Conservation (phyloP, 2,797 vertebrate species). For the Pseudopleuronectes americanus region DNA sequence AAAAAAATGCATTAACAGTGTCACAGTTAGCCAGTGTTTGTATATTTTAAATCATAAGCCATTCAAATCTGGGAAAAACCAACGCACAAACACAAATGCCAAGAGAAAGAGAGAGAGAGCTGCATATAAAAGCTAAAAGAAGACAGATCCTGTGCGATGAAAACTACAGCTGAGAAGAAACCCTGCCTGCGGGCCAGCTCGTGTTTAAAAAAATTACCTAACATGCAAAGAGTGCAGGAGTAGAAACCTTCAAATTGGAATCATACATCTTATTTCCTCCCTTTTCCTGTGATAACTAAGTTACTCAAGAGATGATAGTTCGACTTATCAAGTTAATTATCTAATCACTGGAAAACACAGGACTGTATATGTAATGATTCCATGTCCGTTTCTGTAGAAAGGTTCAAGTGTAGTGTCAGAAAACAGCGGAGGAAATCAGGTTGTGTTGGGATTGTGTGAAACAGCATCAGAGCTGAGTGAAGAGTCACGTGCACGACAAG, state of each 20-base stretch:
- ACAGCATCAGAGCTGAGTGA: slow-evolving; percentile 38
- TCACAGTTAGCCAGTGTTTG: slow-evolving; percentile 84
- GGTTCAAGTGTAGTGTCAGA: slow-evolving; percentile 68
- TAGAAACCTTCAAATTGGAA: too few species aligned
- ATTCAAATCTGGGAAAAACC: slow-evolving; percentile 52
- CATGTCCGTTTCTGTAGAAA: slow-evolving; percentile 15
- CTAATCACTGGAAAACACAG: too few species aligned
- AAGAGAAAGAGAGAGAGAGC: slow-evolving; percentile 62
- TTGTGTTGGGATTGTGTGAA: slow-evolving; percentile 51
- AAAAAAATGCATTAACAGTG: slow-evolving; percentile 80
- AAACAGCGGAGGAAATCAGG: slow-evolving; percentile 28
- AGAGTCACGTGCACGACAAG: slow-evolving; percentile 46
- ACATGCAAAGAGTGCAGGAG: slow-evolving; percentile 69
- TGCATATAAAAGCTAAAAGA: slow-evolving; percentile 73
- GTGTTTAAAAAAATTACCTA: slow-evolving; percentile 53
- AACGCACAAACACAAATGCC: slow-evolving; percentile 71
- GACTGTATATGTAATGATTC: too few species aligned
- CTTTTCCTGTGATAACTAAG: too few species aligned
- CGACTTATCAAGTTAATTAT: too few species aligned
- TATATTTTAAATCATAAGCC: slow-evolving; percentile 78
- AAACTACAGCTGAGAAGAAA: slow-evolving; percentile 79
- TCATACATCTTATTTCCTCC: too few species aligned
- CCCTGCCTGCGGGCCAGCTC: slow-evolving; percentile 93
- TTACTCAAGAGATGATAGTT: too few species aligned
- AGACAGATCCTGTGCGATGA: slow-evolving; percentile 89